Percentiles rank a stretch among this genome's conserved stretches.
Evolutionary conservation across 1,140 invertebrate genomes (phyloP).

Genomic region (Drosophila dunni): DNA sequence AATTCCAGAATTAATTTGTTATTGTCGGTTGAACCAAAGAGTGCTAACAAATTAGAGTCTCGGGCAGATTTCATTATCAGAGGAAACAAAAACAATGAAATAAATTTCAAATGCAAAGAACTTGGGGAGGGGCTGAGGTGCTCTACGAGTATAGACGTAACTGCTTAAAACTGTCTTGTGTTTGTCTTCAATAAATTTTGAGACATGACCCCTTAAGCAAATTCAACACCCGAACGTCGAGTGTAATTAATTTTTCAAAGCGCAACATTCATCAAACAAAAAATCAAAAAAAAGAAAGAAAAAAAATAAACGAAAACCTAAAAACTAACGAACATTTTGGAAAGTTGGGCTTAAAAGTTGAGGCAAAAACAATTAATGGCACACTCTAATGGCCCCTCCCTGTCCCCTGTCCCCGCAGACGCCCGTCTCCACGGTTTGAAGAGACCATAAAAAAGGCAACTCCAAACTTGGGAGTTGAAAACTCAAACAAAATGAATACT

Average conservation of each 20-base stretch:
- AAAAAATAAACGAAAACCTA: background rate
- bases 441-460: slow-evolving; percentile 39
- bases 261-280: slow-evolving; percentile 73
- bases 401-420: slow-evolving; percentile 6
- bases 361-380: slow-evolving; percentile 72
- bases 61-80: background rate
- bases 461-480: slow-evolving; percentile 37
- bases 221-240: slow-evolving; percentile 68
- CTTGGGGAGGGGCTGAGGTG: background rate
- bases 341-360: slow-evolving; percentile 57
- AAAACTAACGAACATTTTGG: slow-evolving; percentile 53
- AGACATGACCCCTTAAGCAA: slow-evolving; percentile 51
- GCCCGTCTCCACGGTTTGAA: background rate
- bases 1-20: slow-evolving; percentile 22
- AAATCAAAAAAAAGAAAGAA: slow-evolving; percentile 28
- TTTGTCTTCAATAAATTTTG: slow-evolving; percentile 76
- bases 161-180: slow-evolving; percentile 47
- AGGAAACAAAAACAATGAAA: slow-evolving; percentile 59
- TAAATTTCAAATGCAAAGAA: slow-evolving; percentile 48
- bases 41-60: slow-evolving; percentile 15
- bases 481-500: slow-evolving; percentile 37
- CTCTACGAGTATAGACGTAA: background rate
- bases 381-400: slow-evolving; percentile 52
- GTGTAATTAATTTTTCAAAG: slow-evolving; percentile 81
- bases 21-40: slow-evolving; percentile 3